phyloP scores from a whole-genome alignment of 2,797 vertebrate species.

The Yasuhikotakia modesta region DNA sequence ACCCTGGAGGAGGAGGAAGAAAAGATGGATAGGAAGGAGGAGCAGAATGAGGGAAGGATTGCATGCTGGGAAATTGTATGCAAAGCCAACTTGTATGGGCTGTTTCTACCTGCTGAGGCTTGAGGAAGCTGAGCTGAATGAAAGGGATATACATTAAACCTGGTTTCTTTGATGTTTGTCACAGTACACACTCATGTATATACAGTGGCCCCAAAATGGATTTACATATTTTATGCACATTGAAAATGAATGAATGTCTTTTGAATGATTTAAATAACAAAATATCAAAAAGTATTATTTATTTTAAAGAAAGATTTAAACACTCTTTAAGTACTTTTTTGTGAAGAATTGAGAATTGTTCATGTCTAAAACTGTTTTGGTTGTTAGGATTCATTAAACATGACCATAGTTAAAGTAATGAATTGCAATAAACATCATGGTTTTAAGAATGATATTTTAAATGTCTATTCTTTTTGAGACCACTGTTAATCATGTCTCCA shows the following conservation, averaged over 20 bases:
- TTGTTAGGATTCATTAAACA: no score
- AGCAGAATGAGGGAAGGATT: conserved; percentile 33
- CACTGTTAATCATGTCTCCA: no score
- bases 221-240: background rate
- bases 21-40: conserved; percentile 40
- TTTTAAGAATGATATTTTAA: no score
- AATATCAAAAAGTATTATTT: background rate
- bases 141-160: background rate
- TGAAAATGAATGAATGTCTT: background rate
- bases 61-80: background rate
- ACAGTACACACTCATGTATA: conserved; percentile 1
- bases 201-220: background rate
- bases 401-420: no score
- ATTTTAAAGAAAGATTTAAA: background rate
- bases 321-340: no score
- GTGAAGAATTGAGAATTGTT: no score
- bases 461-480: no score
- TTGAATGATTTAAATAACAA: conserved; percentile 1
- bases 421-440: no score
- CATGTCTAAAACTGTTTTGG: no score
- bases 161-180: background rate
- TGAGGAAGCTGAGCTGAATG: background rate
- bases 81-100: background rate
- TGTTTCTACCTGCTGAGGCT: conserved; percentile 9
- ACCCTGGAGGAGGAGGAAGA: conserved; percentile 56